Evolutionary conservation across 1,140 invertebrate species (phyloP), one percentile per base, ranked within the genome.

Genomic region (Aphis gossypii): DNA sequence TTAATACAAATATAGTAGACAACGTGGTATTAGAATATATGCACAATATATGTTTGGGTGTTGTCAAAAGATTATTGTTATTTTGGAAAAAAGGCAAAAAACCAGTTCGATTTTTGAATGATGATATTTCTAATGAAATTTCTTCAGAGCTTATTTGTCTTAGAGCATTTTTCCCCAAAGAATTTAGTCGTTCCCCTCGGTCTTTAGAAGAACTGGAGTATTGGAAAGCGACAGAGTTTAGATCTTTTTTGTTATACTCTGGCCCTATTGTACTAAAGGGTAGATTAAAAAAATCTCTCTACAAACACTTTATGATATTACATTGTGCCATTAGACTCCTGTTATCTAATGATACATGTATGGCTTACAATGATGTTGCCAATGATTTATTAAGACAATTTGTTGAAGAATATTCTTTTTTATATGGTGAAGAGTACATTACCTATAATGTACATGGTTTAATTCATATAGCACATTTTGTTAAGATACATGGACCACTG

Each of bases 301-400:
- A 60, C 25, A 60, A 60, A 60, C 56, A 60, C 25, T 60, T 60
- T 60, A 60, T 60, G 56, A 23, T 60, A 5, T 60, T 60, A 60
- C 86, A 87, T 87, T 87, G 86, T 30, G 86, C 86, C 46, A 87
- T 87, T 25, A 44, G 44, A 48, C 23, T 87, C n/a, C n/a, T 89
- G 8, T 8, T 56, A 20, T n/a, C 9, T 21, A 20, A 35, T 54
- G 87, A 89, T 35, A 54, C n/a, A 20, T 54, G n/a, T 89, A 89
- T 56, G 1, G 48, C 87, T 35, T 35, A 35, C 35, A 89, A 89
- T 89, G 6, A 54, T 35, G 18, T 56, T n/a, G 87, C 87, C 9
- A 89, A 56, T n/a, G 21, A 89, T 56, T 56, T 89, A 56, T 38
- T 89, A n/a, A 56, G 48, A 18, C 18, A 14, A 54, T 89, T 89